phyloP scores from a whole-genome alignment of 2,888 invertebrate genomes.

The Meteorus cinctellus region DNA sequence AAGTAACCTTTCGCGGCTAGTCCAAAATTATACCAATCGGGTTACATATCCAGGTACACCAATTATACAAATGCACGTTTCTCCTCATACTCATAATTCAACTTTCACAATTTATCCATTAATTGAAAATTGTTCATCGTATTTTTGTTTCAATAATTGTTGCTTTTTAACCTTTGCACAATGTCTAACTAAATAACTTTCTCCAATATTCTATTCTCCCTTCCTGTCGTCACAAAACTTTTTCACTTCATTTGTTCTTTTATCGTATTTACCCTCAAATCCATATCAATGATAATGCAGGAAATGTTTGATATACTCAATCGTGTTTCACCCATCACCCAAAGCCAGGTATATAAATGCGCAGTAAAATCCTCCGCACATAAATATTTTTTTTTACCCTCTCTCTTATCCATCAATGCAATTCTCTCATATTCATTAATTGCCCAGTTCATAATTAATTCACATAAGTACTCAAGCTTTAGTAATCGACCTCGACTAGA shows the following conservation, averaged over 20 bases:
- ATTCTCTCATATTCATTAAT: not conserved
- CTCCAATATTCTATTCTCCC: too few relatives aligned
- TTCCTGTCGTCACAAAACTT: too few relatives aligned
- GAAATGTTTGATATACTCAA: too few relatives aligned
- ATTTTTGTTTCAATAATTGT: not conserved
- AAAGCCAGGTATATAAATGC: too few relatives aligned
- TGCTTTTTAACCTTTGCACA: not conserved
- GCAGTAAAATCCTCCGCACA: too few relatives aligned
- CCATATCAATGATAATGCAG: too few relatives aligned
- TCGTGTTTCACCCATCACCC: too few relatives aligned
- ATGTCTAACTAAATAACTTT: too few relatives aligned
- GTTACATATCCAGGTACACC: slow-evolving; percentile 23
- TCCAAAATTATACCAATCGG: slow-evolving; percentile 26
- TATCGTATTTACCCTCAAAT: too few relatives aligned
- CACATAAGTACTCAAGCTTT: not conserved
- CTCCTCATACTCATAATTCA: slow-evolving; percentile 1
- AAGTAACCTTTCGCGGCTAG: slow-evolving; percentile 35
- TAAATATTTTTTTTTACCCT: not conserved
- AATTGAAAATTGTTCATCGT: not conserved
- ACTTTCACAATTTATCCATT: slow-evolving; percentile 7
- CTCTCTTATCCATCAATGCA: not conserved
- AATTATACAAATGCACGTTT: slow-evolving; percentile 15
- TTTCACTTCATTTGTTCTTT: too few relatives aligned
- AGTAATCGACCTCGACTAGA: slow-evolving; percentile 3
- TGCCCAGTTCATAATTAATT: not conserved